Base-by-base conservation (phyloP, 2,113 vertebrate species). In the Microtus oregoni region DNA sequence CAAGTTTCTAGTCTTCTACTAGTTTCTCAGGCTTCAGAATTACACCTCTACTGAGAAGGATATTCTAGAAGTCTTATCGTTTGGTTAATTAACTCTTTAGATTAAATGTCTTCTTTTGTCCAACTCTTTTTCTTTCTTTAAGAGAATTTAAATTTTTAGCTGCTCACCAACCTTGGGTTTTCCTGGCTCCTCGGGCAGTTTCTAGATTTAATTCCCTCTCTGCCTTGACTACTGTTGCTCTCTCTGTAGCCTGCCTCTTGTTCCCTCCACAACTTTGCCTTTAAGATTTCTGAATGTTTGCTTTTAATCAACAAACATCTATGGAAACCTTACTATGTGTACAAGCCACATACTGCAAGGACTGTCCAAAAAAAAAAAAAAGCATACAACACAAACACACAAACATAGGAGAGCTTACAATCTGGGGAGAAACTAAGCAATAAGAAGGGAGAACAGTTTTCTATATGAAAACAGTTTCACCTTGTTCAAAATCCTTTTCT, bases 11-110 rank as follows among this genome's bases (percentile, higher is more conserved):
- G 50, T 50, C 44, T 86, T 92, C 44, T 13, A 73, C 10, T 24
- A 24, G 79, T 63, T 89, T 50, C 47, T 58, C n/a, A 50, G 67
- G 15, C 77, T 38, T 96, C 75, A 91, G 96, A 95, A 92, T 72
- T 28, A 88, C 1, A 92, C 93, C 50, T 91, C 35, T 63, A 95
- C 85, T 1, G 11, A 93, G 63, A 96, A 17, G 35, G 67, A 86
- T 93, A 83, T 93, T 93, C 93, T 94, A 95, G 41, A 94, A 41
- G 47, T 94, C 67, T 92, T 83, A 90, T 70, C 82, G 91, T 65
- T 94, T 96, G 88, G 50, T 90, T 93, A 92, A 93, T 96, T 94
- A 97, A 91, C 93, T 93, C 70, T 96, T 93, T 90, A 86, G 76
- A 83, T 94, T 92, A 93, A 94, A 96, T 61, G 41, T 86, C 91